phyloP scores from a whole-genome alignment of 92 coral and sea anemone species.

The Porites cylindrica region DNA sequence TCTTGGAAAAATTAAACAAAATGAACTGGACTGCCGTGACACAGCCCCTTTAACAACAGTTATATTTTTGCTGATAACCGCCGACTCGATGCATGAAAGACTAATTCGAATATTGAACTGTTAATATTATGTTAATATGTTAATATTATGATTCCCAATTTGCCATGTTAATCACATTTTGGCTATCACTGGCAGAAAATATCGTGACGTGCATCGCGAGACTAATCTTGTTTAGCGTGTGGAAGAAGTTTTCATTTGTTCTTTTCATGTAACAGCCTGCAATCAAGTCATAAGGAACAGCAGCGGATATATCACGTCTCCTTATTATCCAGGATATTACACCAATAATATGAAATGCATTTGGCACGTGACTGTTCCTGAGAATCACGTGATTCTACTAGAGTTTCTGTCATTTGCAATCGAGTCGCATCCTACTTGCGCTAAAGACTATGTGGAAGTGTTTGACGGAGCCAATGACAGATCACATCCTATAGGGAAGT shows the following conservation, averaged over 20 bases:
- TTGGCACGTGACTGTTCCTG: slow-evolving; percentile 71
- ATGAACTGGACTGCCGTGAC: too few species aligned
- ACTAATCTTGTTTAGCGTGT: not conserved
- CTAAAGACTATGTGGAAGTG: slow-evolving; percentile 72
- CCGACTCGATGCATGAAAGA: too few species aligned
- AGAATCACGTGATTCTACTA: slow-evolving; percentile 66
- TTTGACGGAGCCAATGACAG: slow-evolving; percentile 52
- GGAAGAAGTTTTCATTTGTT: too few species aligned
- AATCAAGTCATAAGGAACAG: slow-evolving; percentile 24
- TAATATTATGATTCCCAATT: too few species aligned
- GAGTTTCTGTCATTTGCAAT: slow-evolving; percentile 56
- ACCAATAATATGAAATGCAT: slow-evolving; percentile 59
- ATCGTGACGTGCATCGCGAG: not conserved
- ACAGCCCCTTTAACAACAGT: too few species aligned
- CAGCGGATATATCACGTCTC: slow-evolving; percentile 73
- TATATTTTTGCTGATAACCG: too few species aligned
- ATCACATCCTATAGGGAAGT: slow-evolving; percentile 55
- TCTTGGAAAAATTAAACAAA: too few species aligned
- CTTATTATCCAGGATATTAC: slow-evolving; percentile 83
- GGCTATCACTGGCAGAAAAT: too few species aligned
- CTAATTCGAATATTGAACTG: too few species aligned
- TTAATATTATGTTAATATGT: too few species aligned
- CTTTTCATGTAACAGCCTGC: slow-evolving; percentile 26
- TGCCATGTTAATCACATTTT: too few species aligned
- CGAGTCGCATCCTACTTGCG: slow-evolving; percentile 66